A percentile compares a stretch with the other conserved stretches of the same genome.
These are phyloP conservation scores for Hemicordylus capensis DNA, from an alignment of 2,113 vertebrate species.

Conservation along the genomic window DNA sequence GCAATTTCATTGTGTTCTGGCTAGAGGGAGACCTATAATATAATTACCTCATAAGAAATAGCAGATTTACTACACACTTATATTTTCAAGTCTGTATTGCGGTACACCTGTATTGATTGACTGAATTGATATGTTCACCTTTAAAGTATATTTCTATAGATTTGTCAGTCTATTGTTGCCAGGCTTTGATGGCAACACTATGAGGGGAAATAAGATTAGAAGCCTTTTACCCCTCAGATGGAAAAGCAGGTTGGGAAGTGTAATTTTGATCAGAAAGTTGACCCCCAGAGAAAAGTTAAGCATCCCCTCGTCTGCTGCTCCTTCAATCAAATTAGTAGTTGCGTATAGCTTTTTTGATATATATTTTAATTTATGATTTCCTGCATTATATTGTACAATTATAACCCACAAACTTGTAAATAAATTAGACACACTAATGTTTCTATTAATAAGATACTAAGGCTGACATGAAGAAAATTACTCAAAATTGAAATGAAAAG, in stretches of 20 bases:
- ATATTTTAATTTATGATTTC: too few relatives aligned
- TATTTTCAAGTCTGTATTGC: neutral
- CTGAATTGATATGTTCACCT: neutral
- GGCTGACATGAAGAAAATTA: too few relatives aligned
- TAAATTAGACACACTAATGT: too few relatives aligned
- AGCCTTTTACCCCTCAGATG: neutral
- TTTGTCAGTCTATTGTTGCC: neutral
- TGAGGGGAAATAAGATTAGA: neutral
- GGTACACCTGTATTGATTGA: neutral
- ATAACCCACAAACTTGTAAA: too few relatives aligned
- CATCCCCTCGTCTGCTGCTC: too few relatives aligned
- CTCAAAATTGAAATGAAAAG: too few relatives aligned
- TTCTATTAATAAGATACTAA: too few relatives aligned
- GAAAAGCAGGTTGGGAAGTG: neutral
- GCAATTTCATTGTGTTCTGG: slow-evolving; percentile 33
- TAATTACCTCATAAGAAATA: neutral
- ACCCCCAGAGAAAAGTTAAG: neutral
- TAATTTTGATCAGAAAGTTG: neutral
- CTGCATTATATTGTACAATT: too few relatives aligned
- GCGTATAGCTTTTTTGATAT: neutral
- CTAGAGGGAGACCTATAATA: neutral
- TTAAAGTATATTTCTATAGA: neutral
- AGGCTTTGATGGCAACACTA: neutral
- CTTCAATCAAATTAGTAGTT: neutral
- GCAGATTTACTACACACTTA: neutral